Percentiles rank a stretch among this genome's conserved stretches.
phyloP scores from a whole-genome alignment of 2,888 invertebrate species.

The Epistrophe eligans region DNA sequence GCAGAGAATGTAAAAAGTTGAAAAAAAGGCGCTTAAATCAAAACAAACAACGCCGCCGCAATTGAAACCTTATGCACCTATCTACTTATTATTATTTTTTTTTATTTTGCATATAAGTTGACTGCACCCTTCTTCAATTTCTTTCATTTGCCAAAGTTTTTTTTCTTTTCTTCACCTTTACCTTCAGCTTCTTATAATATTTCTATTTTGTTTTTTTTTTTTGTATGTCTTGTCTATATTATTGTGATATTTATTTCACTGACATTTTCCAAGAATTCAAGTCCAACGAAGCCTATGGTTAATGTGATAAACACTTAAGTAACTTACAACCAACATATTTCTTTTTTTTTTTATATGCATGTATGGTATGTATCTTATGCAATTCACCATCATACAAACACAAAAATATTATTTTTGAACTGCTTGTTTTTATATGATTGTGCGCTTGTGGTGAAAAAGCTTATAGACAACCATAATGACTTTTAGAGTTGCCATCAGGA shows the following conservation, averaged over 20 bases:
- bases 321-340: too few relatives aligned
- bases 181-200: neutral
- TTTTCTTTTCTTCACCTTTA: neutral
- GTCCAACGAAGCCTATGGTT: neutral
- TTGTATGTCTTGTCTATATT: neutral
- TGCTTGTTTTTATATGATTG: neutral
- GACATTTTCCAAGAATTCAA: neutral
- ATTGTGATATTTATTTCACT: neutral
- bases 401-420: too few relatives aligned
- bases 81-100: too few relatives aligned
- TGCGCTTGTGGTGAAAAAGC: neutral
- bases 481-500: constrained; percentile 1
- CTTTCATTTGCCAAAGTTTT: neutral
- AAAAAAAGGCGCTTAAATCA: too few relatives aligned
- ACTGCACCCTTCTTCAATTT: constrained; percentile 3
- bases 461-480: neutral
- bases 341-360: neutral
- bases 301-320: neutral
- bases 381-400: neutral
- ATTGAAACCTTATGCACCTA: too few relatives aligned
- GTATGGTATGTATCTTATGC: neutral
- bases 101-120: neutral
- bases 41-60: too few relatives aligned
- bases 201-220: neutral
- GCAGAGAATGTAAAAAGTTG: too few relatives aligned